Base-by-base conservation (phyloP, 2,113 vertebrate species). In the Rhynchomys soricoides region DNA sequence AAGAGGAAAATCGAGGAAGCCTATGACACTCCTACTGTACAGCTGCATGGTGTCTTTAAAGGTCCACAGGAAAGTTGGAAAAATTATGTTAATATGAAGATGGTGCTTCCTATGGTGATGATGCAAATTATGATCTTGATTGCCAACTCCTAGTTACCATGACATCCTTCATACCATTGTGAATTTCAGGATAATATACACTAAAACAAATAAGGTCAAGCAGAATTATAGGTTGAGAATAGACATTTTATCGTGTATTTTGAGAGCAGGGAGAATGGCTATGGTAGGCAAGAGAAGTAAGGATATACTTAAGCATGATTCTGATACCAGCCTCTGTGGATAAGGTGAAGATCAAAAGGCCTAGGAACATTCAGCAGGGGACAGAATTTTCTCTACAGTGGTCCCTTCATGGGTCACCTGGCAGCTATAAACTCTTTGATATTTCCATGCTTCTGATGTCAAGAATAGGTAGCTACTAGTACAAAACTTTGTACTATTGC, bases 391-490 rank as follows among this genome's bases (percentile, higher is more conserved):
- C 66, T 71, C 75, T 50, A 97, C 50, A 0, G 73, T 96, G 7
- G 2, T 64, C 0, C 83, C 97, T 0, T 98, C 64, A 68, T 98
- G 98, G 0, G 83, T 97, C 75, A 98, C 90, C 48, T 57, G 86
- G 26, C 96, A 95, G 74, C 26, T 95, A 62, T 2, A 43, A 0
- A 1, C 31, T 7, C 16, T 15, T 24, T 26, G 9, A 1, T 29
- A 1, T 29, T 16, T 37, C 97, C 98, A 98, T 43, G 88, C 68
- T 17, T 86, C 43, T 0, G 94, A 5, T 0, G 83, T 22, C 94
- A 98, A 4, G 4, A 22, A 87, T 85, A 98, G 91, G 91, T 97
- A 86, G 96, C 98, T 98, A 95, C 93, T 98, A 78, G 93, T 15
- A 55, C 86, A 31, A 43, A 62, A 98, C 43, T 96, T 98, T n/a